phyloP scores from a whole-genome alignment of 2,113 vertebrate species.

The Cranoglanis bouderius region DNA sequence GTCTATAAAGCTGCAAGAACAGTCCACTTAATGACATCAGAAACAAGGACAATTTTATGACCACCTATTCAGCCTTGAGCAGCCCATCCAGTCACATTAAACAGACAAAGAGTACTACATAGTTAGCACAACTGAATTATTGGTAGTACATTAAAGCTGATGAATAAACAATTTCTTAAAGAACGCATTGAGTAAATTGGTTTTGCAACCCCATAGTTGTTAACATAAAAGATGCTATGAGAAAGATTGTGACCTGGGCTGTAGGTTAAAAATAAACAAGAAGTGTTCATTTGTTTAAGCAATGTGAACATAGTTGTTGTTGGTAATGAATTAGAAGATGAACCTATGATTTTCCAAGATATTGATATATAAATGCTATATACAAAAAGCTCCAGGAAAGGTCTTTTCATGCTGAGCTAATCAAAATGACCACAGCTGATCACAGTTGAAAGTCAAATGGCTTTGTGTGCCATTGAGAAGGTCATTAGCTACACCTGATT shows the following conservation, averaged over 20 bases:
- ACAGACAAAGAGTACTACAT: not conserved
- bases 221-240: not conserved
- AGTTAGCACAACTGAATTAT: not conserved
- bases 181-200: not conserved
- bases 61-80: not conserved
- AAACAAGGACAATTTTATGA: not conserved
- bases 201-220: not conserved
- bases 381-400: too few species aligned
- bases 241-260: not conserved
- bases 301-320: not conserved
- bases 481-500: too few species aligned
- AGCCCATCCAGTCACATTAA: not conserved
- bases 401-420: too few species aligned
- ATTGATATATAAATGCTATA: too few species aligned
- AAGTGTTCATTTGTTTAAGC: not conserved
- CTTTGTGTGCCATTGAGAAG: too few species aligned
- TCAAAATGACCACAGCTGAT: too few species aligned
- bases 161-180: not conserved
- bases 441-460: too few species aligned
- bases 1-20: not conserved
- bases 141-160: not conserved
- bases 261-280: not conserved
- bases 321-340: not conserved
- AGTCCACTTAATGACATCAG: not conserved
- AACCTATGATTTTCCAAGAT: not conserved